A percentile compares a stretch with the other conserved stretches of the same genome.
Evolutionary conservation across 2,888 invertebrate species (phyloP).

Genomic region (Eurytoma californica): DNA sequence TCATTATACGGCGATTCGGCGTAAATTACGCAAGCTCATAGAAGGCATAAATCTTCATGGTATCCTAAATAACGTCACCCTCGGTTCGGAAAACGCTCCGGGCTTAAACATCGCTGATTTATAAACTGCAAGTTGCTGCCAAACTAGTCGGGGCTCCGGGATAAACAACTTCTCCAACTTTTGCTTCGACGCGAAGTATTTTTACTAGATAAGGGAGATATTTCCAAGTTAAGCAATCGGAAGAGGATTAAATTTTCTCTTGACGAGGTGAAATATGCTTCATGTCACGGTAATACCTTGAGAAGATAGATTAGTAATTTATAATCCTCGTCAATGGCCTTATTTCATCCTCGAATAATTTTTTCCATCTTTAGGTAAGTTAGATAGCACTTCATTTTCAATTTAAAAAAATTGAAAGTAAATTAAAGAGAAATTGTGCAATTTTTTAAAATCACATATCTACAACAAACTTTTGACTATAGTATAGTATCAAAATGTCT

Average conservation of each 20-base stretch:
- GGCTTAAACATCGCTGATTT: conserved; percentile 14
- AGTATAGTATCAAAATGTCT: too few relatives aligned
- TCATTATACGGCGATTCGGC: too few relatives aligned
- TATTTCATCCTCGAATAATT: too few relatives aligned
- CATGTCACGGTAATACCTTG: background rate
- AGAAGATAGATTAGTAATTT: background rate
- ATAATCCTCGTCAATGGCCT: background rate
- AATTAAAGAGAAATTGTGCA: too few relatives aligned
- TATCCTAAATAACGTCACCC: too few relatives aligned
- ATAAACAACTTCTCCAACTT: conserved; percentile 5
- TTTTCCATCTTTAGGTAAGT: too few relatives aligned
- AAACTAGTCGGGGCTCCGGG: background rate
- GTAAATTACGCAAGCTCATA: too few relatives aligned
- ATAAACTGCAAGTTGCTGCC: conserved; percentile 8
- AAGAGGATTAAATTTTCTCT: background rate
- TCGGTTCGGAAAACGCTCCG: background rate
- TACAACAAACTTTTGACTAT: too few relatives aligned
- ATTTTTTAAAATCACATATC: too few relatives aligned
- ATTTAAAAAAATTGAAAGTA: too few relatives aligned
- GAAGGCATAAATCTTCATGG: too few relatives aligned
- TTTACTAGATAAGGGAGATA: conserved; percentile 8
- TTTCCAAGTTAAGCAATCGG: background rate
- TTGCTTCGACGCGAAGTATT: background rate
- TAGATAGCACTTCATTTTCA: too few relatives aligned
- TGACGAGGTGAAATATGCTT: background rate